Percentiles rank a stretch among this genome's conserved stretches.
Conservation (phyloP, 2,888 invertebrate species). For the Deroplatys truncata region DNA sequence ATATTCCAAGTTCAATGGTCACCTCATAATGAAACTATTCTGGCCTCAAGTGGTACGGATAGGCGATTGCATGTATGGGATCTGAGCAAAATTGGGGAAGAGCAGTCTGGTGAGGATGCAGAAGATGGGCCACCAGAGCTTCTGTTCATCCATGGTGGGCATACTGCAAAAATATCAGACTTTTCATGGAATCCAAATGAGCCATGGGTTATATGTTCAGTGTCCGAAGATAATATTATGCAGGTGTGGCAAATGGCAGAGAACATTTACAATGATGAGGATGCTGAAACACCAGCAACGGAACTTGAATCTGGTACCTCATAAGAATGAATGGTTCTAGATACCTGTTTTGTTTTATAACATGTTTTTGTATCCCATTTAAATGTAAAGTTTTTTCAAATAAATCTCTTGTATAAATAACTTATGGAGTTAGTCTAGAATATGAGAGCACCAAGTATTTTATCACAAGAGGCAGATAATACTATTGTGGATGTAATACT, state of each 20-base stretch:
- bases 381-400: too few relatives aligned
- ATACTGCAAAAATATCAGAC: conserved; percentile 99
- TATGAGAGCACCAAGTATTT: too few relatives aligned
- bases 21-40: conserved; percentile 98
- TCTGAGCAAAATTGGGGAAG: conserved; percentile 98
- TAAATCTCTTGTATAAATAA: too few relatives aligned
- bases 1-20: conserved; percentile 99
- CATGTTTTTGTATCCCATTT: too few relatives aligned
- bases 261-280: conserved; percentile 99
- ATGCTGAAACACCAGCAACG: conserved; percentile 83
- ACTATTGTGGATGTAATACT: too few relatives aligned
- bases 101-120: conserved; percentile 96
- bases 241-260: conserved; percentile 99
- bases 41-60: conserved; percentile 98
- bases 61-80: conserved; percentile 98
- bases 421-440: too few relatives aligned
- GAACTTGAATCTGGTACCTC: conserved; percentile 63
- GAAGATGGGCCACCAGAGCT: conserved; percentile 98
- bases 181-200: conserved; percentile 99
- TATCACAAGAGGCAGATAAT: too few relatives aligned
- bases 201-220: conserved; percentile 99
- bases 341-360: too few relatives aligned
- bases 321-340: conserved; percentile 35
- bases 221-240: conserved; percentile 99
- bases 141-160: conserved; percentile 96